phyloP scores from a whole-genome alignment of 2,113 vertebrate species.

The Reinhardtius hippoglossoides region DNA sequence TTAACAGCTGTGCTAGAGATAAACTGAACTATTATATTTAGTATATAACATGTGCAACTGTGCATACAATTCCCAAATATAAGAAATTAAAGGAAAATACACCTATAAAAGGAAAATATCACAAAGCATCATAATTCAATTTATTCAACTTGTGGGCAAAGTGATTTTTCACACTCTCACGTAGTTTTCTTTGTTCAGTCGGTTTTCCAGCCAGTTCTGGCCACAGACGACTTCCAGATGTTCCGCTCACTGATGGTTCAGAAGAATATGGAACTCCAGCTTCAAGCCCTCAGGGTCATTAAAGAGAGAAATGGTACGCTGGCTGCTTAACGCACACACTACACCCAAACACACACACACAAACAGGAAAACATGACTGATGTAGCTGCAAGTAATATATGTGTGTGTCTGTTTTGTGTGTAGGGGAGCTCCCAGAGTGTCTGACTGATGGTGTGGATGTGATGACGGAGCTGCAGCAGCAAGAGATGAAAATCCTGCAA shows the following conservation, averaged over 20 bases:
- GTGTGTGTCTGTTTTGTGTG: constrained; percentile 24
- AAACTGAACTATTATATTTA: too few species aligned
- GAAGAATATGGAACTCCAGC: constrained; percentile 97
- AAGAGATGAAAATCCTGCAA: constrained; percentile 95
- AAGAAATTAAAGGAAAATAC: too few species aligned
- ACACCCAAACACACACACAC: neutral
- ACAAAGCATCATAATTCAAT: too few species aligned
- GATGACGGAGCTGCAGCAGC: constrained; percentile 92
- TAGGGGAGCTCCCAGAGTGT: constrained; percentile 94
- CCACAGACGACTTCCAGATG: constrained; percentile 94
- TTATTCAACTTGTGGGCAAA: too few species aligned
- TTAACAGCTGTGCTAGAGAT: too few species aligned
- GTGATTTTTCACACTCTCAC: neutral
- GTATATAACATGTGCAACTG: too few species aligned
- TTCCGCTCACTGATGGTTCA: constrained; percentile 97
- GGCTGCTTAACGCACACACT: neutral
- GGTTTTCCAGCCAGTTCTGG: constrained; percentile 92
- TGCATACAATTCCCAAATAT: too few species aligned
- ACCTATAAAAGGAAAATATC: too few species aligned
- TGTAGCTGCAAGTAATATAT: neutral
- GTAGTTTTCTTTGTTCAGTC: constrained; percentile 73
- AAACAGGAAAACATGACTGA: neutral
- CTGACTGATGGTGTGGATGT: constrained; percentile 92
- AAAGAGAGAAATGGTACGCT: constrained; percentile 90
- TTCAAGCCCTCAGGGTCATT: constrained; percentile 95